Base-by-base conservation (phyloP, 2,113 vertebrate species). In the Cranoglanis bouderius region DNA sequence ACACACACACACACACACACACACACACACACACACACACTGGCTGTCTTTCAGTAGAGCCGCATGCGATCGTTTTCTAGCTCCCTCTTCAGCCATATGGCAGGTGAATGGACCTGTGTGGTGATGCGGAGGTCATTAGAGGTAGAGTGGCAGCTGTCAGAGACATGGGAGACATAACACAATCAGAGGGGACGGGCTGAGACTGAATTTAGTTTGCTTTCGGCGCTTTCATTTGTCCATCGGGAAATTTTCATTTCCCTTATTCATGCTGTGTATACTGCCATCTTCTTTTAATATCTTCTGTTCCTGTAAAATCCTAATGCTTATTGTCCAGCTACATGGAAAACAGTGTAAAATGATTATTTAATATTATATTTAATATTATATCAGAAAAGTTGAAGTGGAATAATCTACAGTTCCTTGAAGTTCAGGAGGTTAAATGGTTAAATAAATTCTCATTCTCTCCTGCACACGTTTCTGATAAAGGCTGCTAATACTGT, bases 21-120 rank as follows among this genome's bases (percentile, higher is more conserved):
- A 55, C 46, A 35, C 53, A 24, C 78, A 21, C 26, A 43, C 49
- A 61, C 81, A 86, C 65, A 63, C 57, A 59, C 40, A 18, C 70
- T 84, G 55, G 81, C 87, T 88, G 70, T 65, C 53, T 78, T 85
- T 88, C 82, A 65, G 57, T 14, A 63, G 3, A 77, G 57, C 70
- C 24, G 16, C 72, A 78, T 88, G 70, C 55, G 16, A 77, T 46
- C 70, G 16, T 74, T 63, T 63, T 51, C 72, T 63, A 61, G 70
- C 72, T 78, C 57, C 43, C 21, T 57, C 65, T 70, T 57, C n/a
- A 57, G 82, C 86, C 90, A 89, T 89, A 89, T 88, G 88, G 90
- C 82, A 32, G 40, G 46, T 84, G 81, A 85, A 85, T 82, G 82
- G 82, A 75, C 55, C 43, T 61, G 29, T 61, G 38, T 51, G 59